A percentile compares a stretch with the other conserved stretches of the same genome.
Conservation (phyloP, 2,113 vertebrate species). For the Peucedramus taeniatus region DNA sequence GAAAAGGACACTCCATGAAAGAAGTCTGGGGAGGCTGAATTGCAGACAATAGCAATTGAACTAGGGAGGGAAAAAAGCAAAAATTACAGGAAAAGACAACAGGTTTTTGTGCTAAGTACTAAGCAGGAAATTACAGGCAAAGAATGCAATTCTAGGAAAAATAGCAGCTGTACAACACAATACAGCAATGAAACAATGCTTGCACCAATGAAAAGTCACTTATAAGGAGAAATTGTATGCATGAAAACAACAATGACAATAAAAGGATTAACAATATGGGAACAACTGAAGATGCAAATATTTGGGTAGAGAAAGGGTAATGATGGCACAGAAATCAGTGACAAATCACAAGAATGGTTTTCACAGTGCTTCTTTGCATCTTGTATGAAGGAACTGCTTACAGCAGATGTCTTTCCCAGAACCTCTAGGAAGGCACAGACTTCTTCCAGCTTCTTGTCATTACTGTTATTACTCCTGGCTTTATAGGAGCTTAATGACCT, state of each 20-base stretch:
- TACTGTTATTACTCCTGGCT: neutral
- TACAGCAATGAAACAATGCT: neutral
- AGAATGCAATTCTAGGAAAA: neutral
- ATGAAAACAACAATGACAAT: neutral
- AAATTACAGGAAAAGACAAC: neutral
- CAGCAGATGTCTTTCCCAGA: neutral
- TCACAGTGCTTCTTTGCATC: neutral
- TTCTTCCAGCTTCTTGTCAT: neutral
- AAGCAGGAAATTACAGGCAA: neutral
- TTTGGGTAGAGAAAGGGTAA: constrained; percentile 15
- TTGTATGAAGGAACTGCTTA: neutral
- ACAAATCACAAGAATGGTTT: neutral
- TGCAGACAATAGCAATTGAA: neutral
- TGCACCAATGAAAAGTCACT: constrained; percentile 11
- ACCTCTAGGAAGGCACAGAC: neutral
- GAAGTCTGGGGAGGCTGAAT: neutral
- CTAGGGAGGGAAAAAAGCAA: neutral
- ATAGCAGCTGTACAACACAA: neutral
- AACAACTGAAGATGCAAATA: constrained; percentile 40
- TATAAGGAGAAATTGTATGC: neutral
- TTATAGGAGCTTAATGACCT: neutral
- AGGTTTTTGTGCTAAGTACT: neutral
- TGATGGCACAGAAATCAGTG: neutral
- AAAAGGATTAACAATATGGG: neutral
- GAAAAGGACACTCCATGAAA: neutral